Evolutionary conservation across 2,797 vertebrate species (phyloP).

Genomic region (Denticeps clupeoides): DNA sequence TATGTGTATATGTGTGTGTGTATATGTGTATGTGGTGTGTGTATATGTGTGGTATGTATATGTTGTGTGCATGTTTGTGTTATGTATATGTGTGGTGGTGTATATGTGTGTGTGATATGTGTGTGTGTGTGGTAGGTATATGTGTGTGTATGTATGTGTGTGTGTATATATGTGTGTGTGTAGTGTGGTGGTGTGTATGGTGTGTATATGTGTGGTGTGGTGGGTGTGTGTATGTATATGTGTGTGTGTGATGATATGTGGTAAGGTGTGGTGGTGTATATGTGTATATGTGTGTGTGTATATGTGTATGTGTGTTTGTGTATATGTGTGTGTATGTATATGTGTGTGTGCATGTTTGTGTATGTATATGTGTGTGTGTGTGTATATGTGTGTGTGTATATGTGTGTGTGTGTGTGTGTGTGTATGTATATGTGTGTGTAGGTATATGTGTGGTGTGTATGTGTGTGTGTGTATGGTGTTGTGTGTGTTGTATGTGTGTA

Average conservation of each 20-base stretch:
- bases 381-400: neutral
- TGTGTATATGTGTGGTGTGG: neutral
- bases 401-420: neutral
- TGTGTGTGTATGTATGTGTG: neutral
- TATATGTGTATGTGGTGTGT: neutral
- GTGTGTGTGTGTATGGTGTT: too few species aligned
- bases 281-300: neutral
- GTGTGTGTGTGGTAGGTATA: too few species aligned
- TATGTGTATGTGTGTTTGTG: conserved; percentile 2
- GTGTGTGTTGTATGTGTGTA: neutral
- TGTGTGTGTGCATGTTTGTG: neutral
- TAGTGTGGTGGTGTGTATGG: neutral
- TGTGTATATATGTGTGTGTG: neutral
- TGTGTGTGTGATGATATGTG: conserved; percentile 6
- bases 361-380: neutral
- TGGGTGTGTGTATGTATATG: neutral
- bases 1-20: too few species aligned
- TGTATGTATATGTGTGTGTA: too few species aligned
- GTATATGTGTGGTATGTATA: too few species aligned
- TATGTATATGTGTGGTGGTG: too few species aligned
- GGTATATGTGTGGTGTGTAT: too few species aligned
- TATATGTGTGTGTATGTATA: conserved; percentile 1
- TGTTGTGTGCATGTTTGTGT: too few species aligned
- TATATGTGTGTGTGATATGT: neutral
- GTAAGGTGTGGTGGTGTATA: neutral